Percentiles rank a stretch among this genome's conserved stretches.
phyloP scores from a whole-genome alignment of 1,140 invertebrate species.

The Mycetomoellerius zeteki region DNA sequence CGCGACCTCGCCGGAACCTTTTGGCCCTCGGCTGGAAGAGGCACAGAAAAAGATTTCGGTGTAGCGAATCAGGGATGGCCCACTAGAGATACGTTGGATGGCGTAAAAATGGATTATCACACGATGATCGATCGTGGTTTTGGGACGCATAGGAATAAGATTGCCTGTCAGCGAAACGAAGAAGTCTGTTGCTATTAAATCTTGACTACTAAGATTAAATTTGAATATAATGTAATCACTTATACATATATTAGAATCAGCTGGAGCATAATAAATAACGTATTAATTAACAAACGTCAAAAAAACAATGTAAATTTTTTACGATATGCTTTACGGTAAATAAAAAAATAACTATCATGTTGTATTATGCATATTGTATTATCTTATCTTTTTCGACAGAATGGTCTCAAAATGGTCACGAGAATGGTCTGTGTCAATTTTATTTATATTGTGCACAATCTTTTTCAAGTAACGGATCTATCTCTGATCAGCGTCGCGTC shows the following conservation, averaged over 20 bases:
- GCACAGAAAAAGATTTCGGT: slow-evolving; percentile 32
- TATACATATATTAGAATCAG: neutral
- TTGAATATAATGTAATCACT: neutral
- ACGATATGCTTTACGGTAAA: neutral
- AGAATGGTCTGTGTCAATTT: neutral
- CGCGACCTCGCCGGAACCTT: slow-evolving; percentile 51
- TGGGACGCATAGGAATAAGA: neutral
- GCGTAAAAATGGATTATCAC: slow-evolving; percentile 44
- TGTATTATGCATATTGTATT: neutral
- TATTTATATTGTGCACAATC: slow-evolving; percentile 8
- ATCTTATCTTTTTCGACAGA: too few relatives aligned
- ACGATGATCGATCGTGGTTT: slow-evolving; percentile 55
- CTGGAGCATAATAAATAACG: neutral
- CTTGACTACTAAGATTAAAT: neutral
- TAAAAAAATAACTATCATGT: neutral
- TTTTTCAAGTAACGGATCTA: slow-evolving; percentile 18
- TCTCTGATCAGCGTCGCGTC: neutral
- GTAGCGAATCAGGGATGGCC: slow-evolving; percentile 26
- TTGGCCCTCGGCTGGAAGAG: slow-evolving; percentile 40
- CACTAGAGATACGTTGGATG: slow-evolving; percentile 13
- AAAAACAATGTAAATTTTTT: neutral
- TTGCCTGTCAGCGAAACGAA: neutral
- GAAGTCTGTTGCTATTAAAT: neutral
- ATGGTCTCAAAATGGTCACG: too few relatives aligned
- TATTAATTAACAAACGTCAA: neutral